Conservation (phyloP, 2,113 vertebrate species). For the Strix uralensis region DNA sequence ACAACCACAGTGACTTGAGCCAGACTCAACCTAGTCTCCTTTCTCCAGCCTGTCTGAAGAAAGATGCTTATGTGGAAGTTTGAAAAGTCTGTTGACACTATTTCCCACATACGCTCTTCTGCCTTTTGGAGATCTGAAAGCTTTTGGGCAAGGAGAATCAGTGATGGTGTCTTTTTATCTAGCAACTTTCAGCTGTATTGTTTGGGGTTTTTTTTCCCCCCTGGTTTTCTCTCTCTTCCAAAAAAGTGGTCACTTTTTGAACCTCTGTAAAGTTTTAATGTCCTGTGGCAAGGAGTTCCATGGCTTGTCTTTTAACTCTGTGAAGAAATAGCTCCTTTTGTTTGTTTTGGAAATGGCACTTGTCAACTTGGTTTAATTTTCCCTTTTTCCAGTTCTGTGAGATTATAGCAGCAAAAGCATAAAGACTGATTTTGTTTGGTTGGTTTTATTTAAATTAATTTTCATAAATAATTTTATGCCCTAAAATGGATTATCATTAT, state of each 20-base stretch:
- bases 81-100: background rate
- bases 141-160: background rate
- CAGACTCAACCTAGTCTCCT: background rate
- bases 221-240: background rate
- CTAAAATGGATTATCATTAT: background rate
- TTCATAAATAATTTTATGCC: background rate
- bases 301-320: background rate
- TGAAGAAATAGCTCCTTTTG: background rate
- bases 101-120: background rate
- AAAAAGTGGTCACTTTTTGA: background rate
- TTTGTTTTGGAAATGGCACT: background rate
- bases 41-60: background rate
- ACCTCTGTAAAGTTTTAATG: background rate
- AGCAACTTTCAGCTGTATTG: background rate
- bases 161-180: background rate
- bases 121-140: background rate
- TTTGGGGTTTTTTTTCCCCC: background rate
- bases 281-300: background rate
- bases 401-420: background rate
- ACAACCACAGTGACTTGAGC: background rate
- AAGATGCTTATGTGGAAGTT: background rate
- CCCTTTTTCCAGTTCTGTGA: background rate
- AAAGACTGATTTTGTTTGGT: background rate
- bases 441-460: background rate
- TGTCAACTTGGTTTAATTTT: background rate